Conservation (phyloP, 37 sponge, comb jelly and placozoan genomes). For the Dysidea cf. avara region DNA sequence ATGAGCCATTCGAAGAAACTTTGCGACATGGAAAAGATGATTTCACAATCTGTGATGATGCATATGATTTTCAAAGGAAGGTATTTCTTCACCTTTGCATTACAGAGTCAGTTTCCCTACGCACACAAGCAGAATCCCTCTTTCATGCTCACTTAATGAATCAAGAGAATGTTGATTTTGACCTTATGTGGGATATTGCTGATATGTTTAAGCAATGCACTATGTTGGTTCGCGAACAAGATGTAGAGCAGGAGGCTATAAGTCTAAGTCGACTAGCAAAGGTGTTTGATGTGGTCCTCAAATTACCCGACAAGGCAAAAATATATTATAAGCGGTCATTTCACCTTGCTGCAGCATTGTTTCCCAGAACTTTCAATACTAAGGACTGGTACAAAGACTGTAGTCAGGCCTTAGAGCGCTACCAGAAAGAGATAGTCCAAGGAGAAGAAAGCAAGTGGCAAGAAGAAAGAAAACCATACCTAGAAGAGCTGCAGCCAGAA, state of each 20-base stretch:
- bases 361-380: background rate
- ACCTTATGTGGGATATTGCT: too few relatives aligned
- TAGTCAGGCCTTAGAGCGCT: background rate
- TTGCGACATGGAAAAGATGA: too few relatives aligned
- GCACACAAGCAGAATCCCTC: too few relatives aligned
- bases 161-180: too few relatives aligned
- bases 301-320: background rate
- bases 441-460: background rate
- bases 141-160: too few relatives aligned
- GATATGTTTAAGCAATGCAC: too few relatives aligned
- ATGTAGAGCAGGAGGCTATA: conserved; percentile 3
- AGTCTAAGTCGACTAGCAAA: background rate
- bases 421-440: background rate
- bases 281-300: background rate
- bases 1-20: too few relatives aligned
- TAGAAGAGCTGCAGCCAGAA: conserved; percentile 1
- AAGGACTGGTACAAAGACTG: background rate
- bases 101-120: too few relatives aligned
- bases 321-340: background rate
- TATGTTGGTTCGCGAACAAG: background rate
- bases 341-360: background rate
- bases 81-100: too few relatives aligned
- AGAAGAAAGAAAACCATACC: background rate
- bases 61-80: too few relatives aligned
- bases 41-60: too few relatives aligned